Base-by-base conservation (phyloP, 2,797 vertebrate genomes). In the Phataginus tetradactyla region DNA sequence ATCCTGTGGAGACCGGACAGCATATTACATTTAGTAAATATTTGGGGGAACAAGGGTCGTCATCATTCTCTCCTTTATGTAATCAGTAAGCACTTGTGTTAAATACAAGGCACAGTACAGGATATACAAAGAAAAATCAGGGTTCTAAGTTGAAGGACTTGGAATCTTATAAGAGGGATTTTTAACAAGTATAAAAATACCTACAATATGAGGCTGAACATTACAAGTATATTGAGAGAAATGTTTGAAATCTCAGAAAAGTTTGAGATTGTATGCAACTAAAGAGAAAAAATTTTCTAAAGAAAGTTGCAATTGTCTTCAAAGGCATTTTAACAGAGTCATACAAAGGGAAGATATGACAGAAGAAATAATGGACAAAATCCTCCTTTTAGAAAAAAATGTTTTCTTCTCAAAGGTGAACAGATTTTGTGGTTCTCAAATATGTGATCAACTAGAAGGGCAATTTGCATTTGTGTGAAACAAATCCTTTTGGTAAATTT, bases 401-500 rank as follows among this genome's bases (percentile, higher is more conserved):
- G 79, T 89, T 69, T 95, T 96, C 49, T 79, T 75, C 39, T 88
- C 29, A 53, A 61, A 95, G 45, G 37, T 83, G 63, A 88, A 72
- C 32, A 81, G 18, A 53, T 90, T 90, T 89, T 96, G n/a, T 91
- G 71, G 49, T 90, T 91, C 53, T 91, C 72, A 96, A 72, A 32
- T 90, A 64, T 11, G 11, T 91, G 49, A 71, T 75, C n/a, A 72
- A 72, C 66, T 20, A 78, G 25, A 81, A 90, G 74, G 64, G 57
- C 55, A 80, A 23, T 72, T 42, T 84, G 45, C 75, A 55, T 29
- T 37, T 90, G 12, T 55, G 23, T 77, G 45, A 80, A 90, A 94
- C 20, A 71, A 37, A 61, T 49, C 45, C 39, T 92, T 92, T 86
- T 57, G 71, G 49, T 61, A 77, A 77, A 72, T 15, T 75, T 89